A percentile compares a stretch with the other conserved stretches of the same genome.
These are phyloP conservation scores for Psittacara wagleri DNA, from an alignment of 2,113 vertebrate genomes.

Conservation along the genomic window DNA sequence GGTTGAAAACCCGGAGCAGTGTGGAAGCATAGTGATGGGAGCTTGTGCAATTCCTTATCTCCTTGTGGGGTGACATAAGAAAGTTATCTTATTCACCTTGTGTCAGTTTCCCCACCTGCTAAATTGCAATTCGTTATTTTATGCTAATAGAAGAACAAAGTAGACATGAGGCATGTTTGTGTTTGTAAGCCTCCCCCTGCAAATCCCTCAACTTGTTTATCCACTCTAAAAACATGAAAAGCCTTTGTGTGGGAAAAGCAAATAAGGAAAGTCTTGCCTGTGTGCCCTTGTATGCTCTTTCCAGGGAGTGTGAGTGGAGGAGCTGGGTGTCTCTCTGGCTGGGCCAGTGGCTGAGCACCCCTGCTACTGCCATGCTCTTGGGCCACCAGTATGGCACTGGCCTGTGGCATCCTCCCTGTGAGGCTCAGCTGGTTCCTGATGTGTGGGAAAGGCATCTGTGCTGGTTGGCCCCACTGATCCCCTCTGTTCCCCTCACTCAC, in stretches of 20 bases:
- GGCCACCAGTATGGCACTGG: rapidly evolving
- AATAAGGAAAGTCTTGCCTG: rapidly evolving
- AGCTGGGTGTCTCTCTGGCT: rapidly evolving
- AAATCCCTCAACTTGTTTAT: background rate
- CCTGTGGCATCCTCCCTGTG: rapidly evolving
- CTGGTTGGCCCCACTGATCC: background rate
- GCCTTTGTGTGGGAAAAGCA: background rate
- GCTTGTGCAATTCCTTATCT: background rate
- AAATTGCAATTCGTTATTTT: no score
- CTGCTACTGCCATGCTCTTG: rapidly evolving
- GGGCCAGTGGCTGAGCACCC: background rate
- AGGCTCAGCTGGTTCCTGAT: background rate
- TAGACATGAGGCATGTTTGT: background rate
- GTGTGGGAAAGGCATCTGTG: rapidly evolving
- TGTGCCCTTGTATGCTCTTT: rapidly evolving
- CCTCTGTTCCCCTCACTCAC: background rate
- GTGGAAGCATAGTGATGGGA: background rate
- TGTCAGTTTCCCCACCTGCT: background rate
- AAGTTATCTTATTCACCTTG: rapidly evolving
- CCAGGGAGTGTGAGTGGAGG: background rate
- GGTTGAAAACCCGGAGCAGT: background rate
- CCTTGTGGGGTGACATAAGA: rapidly evolving
- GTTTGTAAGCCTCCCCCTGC: background rate
- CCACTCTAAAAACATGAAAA: rapidly evolving
- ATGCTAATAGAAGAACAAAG: background rate